Percentiles rank a stretch among this genome's conserved stretches.
phyloP scores from a whole-genome alignment of 2,113 vertebrate species.

The Oxygymnocypris stewartii region DNA sequence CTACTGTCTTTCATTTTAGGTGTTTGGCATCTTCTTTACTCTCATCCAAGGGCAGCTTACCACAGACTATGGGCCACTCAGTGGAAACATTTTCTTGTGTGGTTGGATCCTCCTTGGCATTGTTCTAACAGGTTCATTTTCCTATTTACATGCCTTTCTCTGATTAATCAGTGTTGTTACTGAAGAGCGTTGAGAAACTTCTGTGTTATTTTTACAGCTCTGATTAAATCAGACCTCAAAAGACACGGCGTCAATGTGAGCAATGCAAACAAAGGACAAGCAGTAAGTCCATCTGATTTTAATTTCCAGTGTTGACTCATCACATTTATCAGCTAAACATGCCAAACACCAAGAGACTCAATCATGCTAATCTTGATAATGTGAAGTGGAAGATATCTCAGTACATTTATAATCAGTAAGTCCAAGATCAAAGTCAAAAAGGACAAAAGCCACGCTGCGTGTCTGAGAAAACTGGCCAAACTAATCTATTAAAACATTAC shows the following conservation, averaged over 20 bases:
- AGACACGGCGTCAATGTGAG: conserved; percentile 86
- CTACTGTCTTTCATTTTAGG: conserved; percentile 69
- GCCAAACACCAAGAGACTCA: not conserved
- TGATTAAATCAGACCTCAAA: conserved; percentile 93
- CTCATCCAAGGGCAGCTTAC: conserved; percentile 89
- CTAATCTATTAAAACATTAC: not conserved
- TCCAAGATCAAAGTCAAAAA: conserved; percentile 10
- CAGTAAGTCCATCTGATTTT: conserved; percentile 78
- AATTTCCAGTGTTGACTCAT: not conserved
- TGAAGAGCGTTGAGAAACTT: not conserved
- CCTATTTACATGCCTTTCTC: conserved; percentile 6
- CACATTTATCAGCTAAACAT: not conserved
- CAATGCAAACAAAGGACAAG: conserved; percentile 66
- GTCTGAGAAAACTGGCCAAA: not conserved
- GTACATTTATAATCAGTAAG: not conserved
- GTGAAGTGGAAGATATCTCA: not conserved
- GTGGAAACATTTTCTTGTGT: conserved; percentile 91
- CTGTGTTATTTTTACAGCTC: conserved; percentile 72
- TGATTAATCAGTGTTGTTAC: not conserved
- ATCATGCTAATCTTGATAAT: not conserved
- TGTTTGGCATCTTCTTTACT: conserved; percentile 95
- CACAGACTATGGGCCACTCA: conserved; percentile 68
- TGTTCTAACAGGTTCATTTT: conserved; percentile 85
- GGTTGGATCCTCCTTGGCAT: conserved; percentile 89
- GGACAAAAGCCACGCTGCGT: not conserved